Percentiles rank a stretch among this genome's conserved stretches.
Evolutionary conservation across 92 coral and sea anemone species (phyloP).

Genomic region (Phenganax subtilis): DNA sequence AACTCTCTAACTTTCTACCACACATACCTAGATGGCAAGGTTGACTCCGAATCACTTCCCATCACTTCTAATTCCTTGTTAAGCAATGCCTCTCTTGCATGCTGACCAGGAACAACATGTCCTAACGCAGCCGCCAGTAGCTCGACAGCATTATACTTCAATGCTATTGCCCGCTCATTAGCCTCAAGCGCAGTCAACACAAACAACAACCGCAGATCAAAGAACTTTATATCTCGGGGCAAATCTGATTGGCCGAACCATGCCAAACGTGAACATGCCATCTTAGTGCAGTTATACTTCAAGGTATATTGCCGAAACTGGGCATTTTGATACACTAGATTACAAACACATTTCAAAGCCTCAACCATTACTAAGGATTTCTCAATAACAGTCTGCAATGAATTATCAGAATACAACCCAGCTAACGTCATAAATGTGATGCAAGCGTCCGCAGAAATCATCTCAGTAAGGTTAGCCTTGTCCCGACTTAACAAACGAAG

Average conservation of each 20-base stretch:
- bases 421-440: conserved; percentile 61
- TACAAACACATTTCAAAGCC: conserved; percentile 88
- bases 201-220: conserved; percentile 85
- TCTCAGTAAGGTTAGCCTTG: conserved; percentile 66
- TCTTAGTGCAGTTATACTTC: conserved; percentile 56
- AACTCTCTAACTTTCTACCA: background rate
- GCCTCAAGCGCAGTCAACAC: conserved; percentile 79
- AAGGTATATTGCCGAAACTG: conserved; percentile 66
- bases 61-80: conserved; percentile 4
- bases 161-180: conserved; percentile 60
- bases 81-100: conserved; percentile 55
- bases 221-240: conserved; percentile 62
- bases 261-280: conserved; percentile 55
- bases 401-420: conserved; percentile 48
- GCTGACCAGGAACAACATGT: conserved; percentile 65
- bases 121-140: conserved; percentile 73
- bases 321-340: conserved; percentile 76
- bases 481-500: conserved; percentile 88
- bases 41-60: conserved; percentile 11
- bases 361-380: conserved; percentile 57
- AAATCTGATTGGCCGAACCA: conserved; percentile 68
- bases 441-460: conserved; percentile 68
- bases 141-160: conserved; percentile 61
- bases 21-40: conserved; percentile 19
- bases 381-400: conserved; percentile 40